Evolutionary conservation across 2,797 vertebrate species (phyloP).

Genomic region (Ibycter americanus): DNA sequence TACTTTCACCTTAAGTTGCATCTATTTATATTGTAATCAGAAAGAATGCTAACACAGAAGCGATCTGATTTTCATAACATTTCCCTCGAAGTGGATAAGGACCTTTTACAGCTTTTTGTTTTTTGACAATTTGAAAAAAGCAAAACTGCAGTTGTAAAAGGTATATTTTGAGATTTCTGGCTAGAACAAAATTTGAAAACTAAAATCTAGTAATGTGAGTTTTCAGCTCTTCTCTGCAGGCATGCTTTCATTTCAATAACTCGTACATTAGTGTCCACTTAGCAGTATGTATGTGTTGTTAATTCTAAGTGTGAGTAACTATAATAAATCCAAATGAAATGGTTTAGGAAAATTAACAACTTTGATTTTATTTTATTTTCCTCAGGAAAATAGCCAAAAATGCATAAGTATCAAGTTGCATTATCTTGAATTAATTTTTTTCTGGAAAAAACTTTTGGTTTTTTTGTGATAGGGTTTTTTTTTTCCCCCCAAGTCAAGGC

Average conservation of each 20-base stretch:
- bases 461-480: not conserved
- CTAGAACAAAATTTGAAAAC: not conserved
- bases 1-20: not conserved
- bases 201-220: not conserved
- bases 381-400: not conserved
- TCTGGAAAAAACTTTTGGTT: not conserved
- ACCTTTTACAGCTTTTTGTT: not conserved
- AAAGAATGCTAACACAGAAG: not conserved
- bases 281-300: not conserved
- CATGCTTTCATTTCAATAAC: not conserved
- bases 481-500: not conserved
- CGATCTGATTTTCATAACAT: conserved; percentile 18
- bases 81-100: not conserved
- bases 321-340: not conserved
- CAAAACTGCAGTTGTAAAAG: not conserved
- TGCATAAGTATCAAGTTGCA: not conserved
- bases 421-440: not conserved
- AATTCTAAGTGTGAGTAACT: not conserved
- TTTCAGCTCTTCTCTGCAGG: not conserved
- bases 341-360: not conserved
- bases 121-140: not conserved
- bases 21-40: not conserved
- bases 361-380: not conserved
- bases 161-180: not conserved
- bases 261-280: not conserved